Evolutionary conservation across 2,797 vertebrate species (phyloP).

Genomic region (Arctocebus calabarensis): DNA sequence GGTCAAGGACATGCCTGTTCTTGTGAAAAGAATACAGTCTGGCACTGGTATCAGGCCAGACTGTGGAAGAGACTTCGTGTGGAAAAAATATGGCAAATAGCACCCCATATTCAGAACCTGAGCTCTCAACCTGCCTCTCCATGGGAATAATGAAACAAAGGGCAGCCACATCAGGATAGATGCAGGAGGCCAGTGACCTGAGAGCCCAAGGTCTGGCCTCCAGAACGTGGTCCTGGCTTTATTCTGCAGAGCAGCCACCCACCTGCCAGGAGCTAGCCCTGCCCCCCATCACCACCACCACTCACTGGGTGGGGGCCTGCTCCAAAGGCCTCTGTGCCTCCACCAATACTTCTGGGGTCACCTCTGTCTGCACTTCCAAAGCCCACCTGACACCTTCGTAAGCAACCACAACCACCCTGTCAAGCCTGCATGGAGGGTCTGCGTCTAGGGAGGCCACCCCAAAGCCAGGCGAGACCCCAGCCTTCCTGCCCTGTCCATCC

Average conservation of each 20-base stretch:
- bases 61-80: fast-evolving
- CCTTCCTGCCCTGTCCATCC: neutral
- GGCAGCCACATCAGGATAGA: fast-evolving
- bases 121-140: neutral
- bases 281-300: neutral
- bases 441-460: neutral
- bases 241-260: fast-evolving
- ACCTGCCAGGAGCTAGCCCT: too few relatives aligned
- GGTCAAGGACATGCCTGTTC: neutral
- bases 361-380: fast-evolving
- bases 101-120: neutral
- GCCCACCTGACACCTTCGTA: too few relatives aligned
- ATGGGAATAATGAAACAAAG: neutral
- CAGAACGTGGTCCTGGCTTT: fast-evolving
- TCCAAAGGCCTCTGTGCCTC: neutral
- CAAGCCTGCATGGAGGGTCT: fast-evolving
- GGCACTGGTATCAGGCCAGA: neutral
- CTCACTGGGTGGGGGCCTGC: neutral
- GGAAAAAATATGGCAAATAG: fast-evolving
- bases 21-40: neutral
- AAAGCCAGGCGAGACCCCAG: neutral
- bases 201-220: fast-evolving
- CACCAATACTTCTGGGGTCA: neutral
- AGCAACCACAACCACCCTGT: fast-evolving
- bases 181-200: fast-evolving